These are phyloP conservation scores for Neosilurus hyrtlii DNA, from an alignment of 2,797 vertebrate species.

Conservation along the genomic window DNA sequence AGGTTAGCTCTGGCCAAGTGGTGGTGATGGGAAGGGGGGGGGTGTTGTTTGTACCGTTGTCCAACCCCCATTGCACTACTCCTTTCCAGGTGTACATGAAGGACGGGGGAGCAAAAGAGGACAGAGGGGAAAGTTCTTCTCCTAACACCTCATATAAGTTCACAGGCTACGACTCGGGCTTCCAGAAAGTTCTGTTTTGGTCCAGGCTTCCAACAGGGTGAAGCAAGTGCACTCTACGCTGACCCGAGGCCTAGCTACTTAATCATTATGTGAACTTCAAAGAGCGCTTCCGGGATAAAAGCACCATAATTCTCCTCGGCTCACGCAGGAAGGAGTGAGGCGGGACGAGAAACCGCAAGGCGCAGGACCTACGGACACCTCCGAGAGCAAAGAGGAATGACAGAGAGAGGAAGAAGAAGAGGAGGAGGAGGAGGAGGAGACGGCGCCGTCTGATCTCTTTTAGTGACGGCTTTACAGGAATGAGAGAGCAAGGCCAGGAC, in stretches of 20 bases:
- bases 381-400: slow-evolving; percentile 40
- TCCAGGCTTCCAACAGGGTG: slow-evolving; percentile 19
- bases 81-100: slow-evolving; percentile 57
- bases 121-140: slow-evolving; percentile 59
- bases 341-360: neutral
- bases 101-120: slow-evolving; percentile 14
- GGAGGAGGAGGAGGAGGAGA: slow-evolving; percentile 29
- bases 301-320: slow-evolving; percentile 50
- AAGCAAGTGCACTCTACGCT: slow-evolving; percentile 2
- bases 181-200: slow-evolving; percentile 38
- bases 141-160: slow-evolving; percentile 61
- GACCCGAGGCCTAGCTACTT: slow-evolving; percentile 58
- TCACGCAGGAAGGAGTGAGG: slow-evolving; percentile 23
- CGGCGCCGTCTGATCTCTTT: slow-evolving; percentile 51
- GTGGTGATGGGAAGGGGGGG: slow-evolving; percentile 56
- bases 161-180: slow-evolving; percentile 46
- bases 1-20: slow-evolving; percentile 57
- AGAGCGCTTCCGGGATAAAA: slow-evolving; percentile 62
- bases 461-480: slow-evolving; percentile 61
- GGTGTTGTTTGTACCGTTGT: slow-evolving; percentile 54
- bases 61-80: slow-evolving; percentile 32
- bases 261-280: slow-evolving; percentile 69
- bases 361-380: slow-evolving; percentile 20
- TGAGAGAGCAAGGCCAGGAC: slow-evolving; percentile 47
- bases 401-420: slow-evolving; percentile 48